Base-by-base conservation (phyloP, 2,888 invertebrate genomes). In the Platycnemis pennipes region DNA sequence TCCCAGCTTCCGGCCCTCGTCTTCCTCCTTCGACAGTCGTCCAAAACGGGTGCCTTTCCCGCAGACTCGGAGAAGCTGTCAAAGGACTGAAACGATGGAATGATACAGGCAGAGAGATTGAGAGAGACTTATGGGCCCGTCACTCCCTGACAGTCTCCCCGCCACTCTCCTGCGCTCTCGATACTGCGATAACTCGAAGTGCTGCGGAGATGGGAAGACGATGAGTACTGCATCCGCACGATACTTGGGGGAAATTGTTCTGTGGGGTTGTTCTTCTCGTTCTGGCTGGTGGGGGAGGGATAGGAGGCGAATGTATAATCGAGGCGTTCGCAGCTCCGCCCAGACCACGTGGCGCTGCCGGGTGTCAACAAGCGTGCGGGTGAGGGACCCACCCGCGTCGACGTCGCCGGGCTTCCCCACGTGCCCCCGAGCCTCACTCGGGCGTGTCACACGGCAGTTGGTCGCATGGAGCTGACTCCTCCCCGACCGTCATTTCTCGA, bases 251-350 rank as follows among this genome's bases (percentile, higher is more conserved):
- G 63, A n/a, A 63, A 53, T 63, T 16, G 26, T 1, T 26, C 2
- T 63, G 63, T 16, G 1, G 63, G 19, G 63, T 63, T 63, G 5
- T 1, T 26, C 5, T 16, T 63, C 63, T 63, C n/a, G n/a, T n/a
- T 22, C 63, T 63, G 1, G 2, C n/a, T 5, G 8, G 26, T 26
- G 8, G 26, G n/a, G 19, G 22, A 63, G 2, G 5, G 63, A 22
- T 16, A 26, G 22, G 3, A 26, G 63, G n/a, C 22, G 7, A n/a
- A 63, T 26, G 63, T 63, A 22, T n/a, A 63, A 63, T 26, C 63
- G 37, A 37, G 77, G 13, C 77, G 77, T 37, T 77, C 77, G 37
- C 77, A 77, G 37, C 77, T 77, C 77, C 77, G 77, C 77, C 77
- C 77, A 31, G 37, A 77, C 77, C 77, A 77, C 77, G 77, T 77